Evolutionary conservation across 2,888 invertebrate species (phyloP), one percentile per base, ranked within the genome.

Genomic region (Lysandra coridon): DNA sequence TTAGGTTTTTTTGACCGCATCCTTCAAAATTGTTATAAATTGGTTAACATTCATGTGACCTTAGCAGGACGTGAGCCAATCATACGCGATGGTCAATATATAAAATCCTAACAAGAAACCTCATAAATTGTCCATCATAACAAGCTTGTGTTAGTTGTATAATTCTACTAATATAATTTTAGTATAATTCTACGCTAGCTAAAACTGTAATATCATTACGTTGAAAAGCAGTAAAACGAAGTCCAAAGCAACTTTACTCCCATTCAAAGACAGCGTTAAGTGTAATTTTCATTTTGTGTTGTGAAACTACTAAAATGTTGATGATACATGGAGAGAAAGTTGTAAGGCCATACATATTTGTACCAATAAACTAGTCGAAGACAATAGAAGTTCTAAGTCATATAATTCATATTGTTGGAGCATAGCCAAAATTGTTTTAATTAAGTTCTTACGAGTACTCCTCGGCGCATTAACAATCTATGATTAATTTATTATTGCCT

Each of bases 361-460:
- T 69, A 33, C 69, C 33, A 69, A 69, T 69, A 33, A 69, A 37
- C 33, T 37, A 69, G 33, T 69, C 33, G 69, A 69, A 69, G 69
- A 69, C 69, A 69, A 69, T 69, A 69, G 62, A 60, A 62, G 37
- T 77, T 57, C 85, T 87, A 83, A 86, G 80, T 84, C 85, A 85
- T 86, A 17, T 78, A 30, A 69, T 44, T 64, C 74, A 74, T 74
- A 23, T 74, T 44, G 74, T 74, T 69, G 69, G 69, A 53, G 33
- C 69, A 53, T 44, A 57, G 64, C 17, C 75, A n/a, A 1, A 17
- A 76, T 76, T 78, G n/a, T 53, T 78, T 80, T 37, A 62, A 79
- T n/a, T 40, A 74, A 74, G 7, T 74, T 44, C 44, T 74, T 44
- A 44, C 44, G 23, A 74, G 74, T 74, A 23, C 74, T 40, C 40